Base-by-base conservation (phyloP, 2,113 vertebrate species). In the Phoenicopterus ruber region DNA sequence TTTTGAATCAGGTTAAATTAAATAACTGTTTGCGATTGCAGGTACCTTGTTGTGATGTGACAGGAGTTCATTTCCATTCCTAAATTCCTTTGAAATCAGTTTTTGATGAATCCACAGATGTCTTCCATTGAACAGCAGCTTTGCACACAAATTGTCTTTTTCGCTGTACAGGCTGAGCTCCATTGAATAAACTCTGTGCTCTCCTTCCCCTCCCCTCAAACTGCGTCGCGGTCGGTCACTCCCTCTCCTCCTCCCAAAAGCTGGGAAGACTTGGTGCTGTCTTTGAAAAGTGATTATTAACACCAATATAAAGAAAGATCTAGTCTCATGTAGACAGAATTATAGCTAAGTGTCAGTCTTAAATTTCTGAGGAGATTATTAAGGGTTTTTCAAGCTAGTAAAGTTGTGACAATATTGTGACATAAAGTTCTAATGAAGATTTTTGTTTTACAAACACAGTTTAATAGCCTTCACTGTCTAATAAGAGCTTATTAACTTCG, bases 1-100 rank as follows among this genome's bases (percentile, higher is more conserved):
- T 10, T 82, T 82, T 86, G 62, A 76, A 73, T 73, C 58, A 58
- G 62, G 71, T 72, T 83, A 94, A 82, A 96, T 93, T 79, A 93
- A 90, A 80, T 72, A 77, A 73, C 79, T 54, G 22, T 58, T 88
- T 82, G 34, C 82, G 88, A 77, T 55, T 82, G 76, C 79, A 90
- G 34, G 15, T 57, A 40, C 36, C 2, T 8, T 57, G 77, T 78
- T 82, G 49, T 88, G 79, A 73, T 93, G 54, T 90, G 74, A 59
- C 79, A 86, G 95, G 74, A 79, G 79, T 77, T 93, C 12, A 77
- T 93, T 95, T 90, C 71, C 61, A 69, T 82, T 83, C 74, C 67
- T 90, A 61, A 85, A 87, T 88, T 95, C 36, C 62, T 91, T 50
- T 91, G 70, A 88, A 95, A 72, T 72, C 2, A 13, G 36, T 63